Evolutionary conservation across 2,113 vertebrate species (phyloP).

Genomic region (Triplophysa dalaica): DNA sequence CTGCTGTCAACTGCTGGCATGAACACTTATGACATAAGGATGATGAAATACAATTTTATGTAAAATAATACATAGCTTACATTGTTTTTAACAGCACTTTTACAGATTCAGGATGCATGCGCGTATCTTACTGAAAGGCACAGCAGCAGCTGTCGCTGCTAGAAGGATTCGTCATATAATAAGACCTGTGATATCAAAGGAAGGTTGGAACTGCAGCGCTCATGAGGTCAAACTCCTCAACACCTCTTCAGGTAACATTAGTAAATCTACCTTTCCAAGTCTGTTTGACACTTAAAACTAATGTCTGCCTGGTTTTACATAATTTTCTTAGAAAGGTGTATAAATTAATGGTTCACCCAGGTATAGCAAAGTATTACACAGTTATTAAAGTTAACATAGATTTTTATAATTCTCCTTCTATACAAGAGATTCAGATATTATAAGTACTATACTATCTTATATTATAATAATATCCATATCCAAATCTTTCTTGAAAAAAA

Average conservation of each 20-base stretch:
- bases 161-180: constrained; percentile 70
- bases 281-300: not conserved
- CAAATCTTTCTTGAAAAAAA: too few relatives aligned
- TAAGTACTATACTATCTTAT: too few relatives aligned
- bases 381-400: not conserved
- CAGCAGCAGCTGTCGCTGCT: constrained; percentile 65
- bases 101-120: constrained; percentile 61
- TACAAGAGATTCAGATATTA: too few relatives aligned
- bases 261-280: not conserved
- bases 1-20: constrained; percentile 1
- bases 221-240: constrained; percentile 75
- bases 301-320: not conserved
- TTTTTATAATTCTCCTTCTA: too few relatives aligned
- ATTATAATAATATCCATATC: too few relatives aligned
- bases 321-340: not conserved
- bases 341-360: not conserved
- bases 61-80: not conserved
- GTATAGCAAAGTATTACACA: not conserved
- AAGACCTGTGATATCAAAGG: constrained; percentile 65
- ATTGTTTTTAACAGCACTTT: not conserved
- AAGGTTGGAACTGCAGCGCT: constrained; percentile 65
- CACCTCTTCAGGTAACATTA: constrained; percentile 70
- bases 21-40: constrained; percentile 46
- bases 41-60: constrained; percentile 8
- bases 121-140: constrained; percentile 61